Conservation (phyloP, 2,797 vertebrate species). For the Aplochiton taeniatus region DNA sequence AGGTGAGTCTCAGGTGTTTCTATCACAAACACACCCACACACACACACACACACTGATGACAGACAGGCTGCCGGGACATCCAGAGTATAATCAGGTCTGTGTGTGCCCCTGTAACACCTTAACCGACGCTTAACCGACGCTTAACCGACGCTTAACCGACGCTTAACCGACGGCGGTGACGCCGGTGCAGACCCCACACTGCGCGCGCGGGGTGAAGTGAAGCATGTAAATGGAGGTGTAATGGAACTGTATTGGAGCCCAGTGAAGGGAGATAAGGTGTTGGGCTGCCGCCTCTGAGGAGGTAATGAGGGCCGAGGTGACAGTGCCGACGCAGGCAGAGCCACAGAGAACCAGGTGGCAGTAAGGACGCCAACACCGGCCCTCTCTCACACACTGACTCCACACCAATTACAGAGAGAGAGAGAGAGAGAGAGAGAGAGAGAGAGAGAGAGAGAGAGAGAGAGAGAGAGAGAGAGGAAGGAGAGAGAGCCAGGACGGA, state of each 20-base stretch:
- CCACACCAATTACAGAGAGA: too few relatives aligned
- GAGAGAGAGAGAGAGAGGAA: neutral
- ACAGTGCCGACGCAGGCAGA: constrained; percentile 53
- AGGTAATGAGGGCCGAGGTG: constrained; percentile 68
- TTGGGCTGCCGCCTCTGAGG: constrained; percentile 3
- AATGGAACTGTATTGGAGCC: constrained; percentile 46
- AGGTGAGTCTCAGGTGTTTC: constrained; percentile 62
- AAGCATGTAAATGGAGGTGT: constrained; percentile 24
- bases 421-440: too few relatives aligned
- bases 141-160: too few relatives aligned
- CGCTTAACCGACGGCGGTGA: too few relatives aligned
- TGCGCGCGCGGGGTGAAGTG: neutral
- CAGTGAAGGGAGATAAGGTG: constrained; percentile 41
- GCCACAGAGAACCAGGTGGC: neutral
- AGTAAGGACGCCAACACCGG: too few relatives aligned
- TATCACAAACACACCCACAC: constrained; percentile 10
- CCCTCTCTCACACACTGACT: too few relatives aligned
- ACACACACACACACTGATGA: constrained; percentile 7
- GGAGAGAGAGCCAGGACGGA: constrained; percentile 2
- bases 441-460: neutral
- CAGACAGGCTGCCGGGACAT: too few relatives aligned
- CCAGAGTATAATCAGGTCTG: too few relatives aligned
- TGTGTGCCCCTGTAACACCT: too few relatives aligned
- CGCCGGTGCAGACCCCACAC: too few relatives aligned
- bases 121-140: too few relatives aligned